Evolutionary conservation across 2,113 vertebrate species (phyloP), one percentile per base, ranked within the genome.

Genomic region (Glareola pratincola): DNA sequence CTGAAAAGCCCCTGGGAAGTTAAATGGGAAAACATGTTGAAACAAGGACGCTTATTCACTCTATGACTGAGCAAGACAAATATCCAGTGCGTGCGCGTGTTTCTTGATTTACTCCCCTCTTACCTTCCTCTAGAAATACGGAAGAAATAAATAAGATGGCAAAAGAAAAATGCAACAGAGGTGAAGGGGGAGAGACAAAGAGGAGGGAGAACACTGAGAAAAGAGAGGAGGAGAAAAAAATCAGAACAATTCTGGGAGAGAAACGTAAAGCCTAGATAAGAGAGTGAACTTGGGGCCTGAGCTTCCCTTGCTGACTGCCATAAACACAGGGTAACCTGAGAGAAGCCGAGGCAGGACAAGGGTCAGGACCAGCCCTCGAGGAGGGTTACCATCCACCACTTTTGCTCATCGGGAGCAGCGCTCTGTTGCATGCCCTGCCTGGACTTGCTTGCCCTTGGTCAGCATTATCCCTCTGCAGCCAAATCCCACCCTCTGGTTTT

Each of bases 1-100:
- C 76, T 85, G 95, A 74, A 93, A 89, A 95, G 60, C 88, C 90
- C 85, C 75, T 74, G 79, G 95, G 96, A 96, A 93, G 92, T 51
- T 67, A 71, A 92, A 82, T 23, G 71, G 66, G 88, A 82, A 93
- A 97, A 89, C 97, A 20, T 96, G 97, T 97, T 92, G 80, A 74
- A 95, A 96, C 97, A 97, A 91, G 96, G 96, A 22, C 3, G 27
- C 53, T 92, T 94, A 93, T 97, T 97, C 96, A 93, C 57, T 45
- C 66, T 50, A 69, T 92, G 90, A 91, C 85, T 89, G 97, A 96
- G 94, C 81, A 84, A 89, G 91, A 90, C 79, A 84, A 97, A 95
- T 8, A 97, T 66, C 73, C 85, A 93, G 79, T 23, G 6, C 73
- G 83, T 63, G 76, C 14, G 12, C 12, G 22, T 41, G 57, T 26